Evolutionary conservation across 1,140 invertebrate genomes (phyloP), one percentile per base, ranked within the genome.

Genomic region (Hypothenemus hampei): DNA sequence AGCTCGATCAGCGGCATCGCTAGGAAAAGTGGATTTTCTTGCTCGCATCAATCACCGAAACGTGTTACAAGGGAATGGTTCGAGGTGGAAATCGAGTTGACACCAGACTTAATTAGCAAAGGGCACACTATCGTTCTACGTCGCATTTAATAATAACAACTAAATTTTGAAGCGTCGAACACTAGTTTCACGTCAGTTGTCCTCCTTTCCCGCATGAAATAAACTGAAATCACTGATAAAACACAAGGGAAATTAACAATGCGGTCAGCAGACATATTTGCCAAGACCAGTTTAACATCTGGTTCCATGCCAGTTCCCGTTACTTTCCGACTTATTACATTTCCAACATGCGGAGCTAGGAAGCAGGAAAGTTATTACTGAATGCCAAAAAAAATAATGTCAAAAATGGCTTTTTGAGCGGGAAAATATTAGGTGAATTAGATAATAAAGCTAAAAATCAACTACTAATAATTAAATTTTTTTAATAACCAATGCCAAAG

Each of bases 1-100:
- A 56, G 53, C 53, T 56, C 44, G 45, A 56, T 56, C 23, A 43
- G 44, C 37, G 41, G 31, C 44, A 22, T 10, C 26, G 23, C 20
- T 18, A 31, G 39, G 50, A 39, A 31, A 43, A 56, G 53, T 56
- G 53, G 53, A 56, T 56, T 60, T 60, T 56, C 58, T 60, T 60
- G 53, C 58, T 49, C 33, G 24, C 58, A 60, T 60, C 58, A 60
- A 59, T 59, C 57, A 59, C 46, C 21, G 22, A 23, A 49, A 55
- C 57, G 51, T 57, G 54, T 41, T 50, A 47, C 44, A 24, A 18
- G 11, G 41, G 53, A 11, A 43, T 43, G 19, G 23, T 19, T 43
- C 22, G 40, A 23, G 23, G 20, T 43, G n/a, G 40, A 23, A 21
- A 43, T 43, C 40, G 40, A 43, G 19, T 19, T 43, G 40, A 21